phyloP scores from a whole-genome alignment of 2,888 invertebrate species.

The Oscheius sp. region DNA sequence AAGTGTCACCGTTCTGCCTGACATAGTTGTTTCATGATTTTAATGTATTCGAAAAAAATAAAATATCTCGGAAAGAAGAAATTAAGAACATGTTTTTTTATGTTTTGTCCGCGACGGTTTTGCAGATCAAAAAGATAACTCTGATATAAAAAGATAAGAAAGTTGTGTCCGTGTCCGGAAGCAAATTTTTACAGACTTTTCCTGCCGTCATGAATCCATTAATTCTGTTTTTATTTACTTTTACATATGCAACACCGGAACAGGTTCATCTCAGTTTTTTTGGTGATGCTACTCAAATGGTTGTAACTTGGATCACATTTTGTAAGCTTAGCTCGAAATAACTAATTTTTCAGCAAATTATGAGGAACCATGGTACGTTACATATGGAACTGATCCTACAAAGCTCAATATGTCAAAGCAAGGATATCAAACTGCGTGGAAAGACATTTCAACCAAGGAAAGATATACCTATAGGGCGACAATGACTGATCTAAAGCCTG shows the following conservation, averaged over 20 bases:
- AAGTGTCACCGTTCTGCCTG: too few relatives aligned
- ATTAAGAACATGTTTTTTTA: too few relatives aligned
- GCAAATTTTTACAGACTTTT: too few relatives aligned
- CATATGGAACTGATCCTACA: slow-evolving; percentile 3
- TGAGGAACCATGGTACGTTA: background rate
- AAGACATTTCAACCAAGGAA: background rate
- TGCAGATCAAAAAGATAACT: slow-evolving; percentile 1
- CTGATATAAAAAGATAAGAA: background rate
- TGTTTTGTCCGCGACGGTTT: slow-evolving; percentile 4
- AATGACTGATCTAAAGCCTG: slow-evolving; percentile 30
- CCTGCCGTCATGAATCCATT: background rate
- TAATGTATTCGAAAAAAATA: too few relatives aligned
- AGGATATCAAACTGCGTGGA: background rate
- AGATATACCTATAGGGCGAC: slow-evolving; percentile 17
- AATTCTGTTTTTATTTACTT: background rate
- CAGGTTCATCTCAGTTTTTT: slow-evolving; percentile 47
- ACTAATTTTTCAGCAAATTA: background rate
- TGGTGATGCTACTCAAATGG: slow-evolving; percentile 39
- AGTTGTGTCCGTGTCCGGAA: too few relatives aligned
- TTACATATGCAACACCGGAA: slow-evolving; percentile 27
- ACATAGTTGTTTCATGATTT: too few relatives aligned
- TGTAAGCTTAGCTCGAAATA: slow-evolving; percentile 37
- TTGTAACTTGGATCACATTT: slow-evolving; percentile 48
- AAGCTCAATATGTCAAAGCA: background rate
- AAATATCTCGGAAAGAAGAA: background rate